Evolutionary conservation across 2,797 vertebrate genomes (phyloP).

Genomic region (Cottoperca gobio): DNA sequence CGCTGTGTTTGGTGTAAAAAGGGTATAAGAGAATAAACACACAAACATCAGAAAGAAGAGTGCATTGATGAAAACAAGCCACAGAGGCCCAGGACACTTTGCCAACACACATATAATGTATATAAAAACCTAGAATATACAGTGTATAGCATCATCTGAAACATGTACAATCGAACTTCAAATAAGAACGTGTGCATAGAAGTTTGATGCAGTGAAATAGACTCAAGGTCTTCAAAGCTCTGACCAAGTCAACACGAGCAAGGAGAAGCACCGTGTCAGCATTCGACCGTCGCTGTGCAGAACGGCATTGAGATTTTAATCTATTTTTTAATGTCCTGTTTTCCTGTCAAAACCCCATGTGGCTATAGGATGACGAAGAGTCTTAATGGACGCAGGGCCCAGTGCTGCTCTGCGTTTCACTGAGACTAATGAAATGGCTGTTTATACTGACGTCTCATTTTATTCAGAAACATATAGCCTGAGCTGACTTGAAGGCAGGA

Average conservation of each 20-base stretch:
- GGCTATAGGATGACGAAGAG: slow-evolving; percentile 8
- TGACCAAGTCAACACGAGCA: background rate
- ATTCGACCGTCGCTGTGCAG: background rate
- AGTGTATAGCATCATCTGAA: too few relatives aligned
- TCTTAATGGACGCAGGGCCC: slow-evolving; percentile 22
- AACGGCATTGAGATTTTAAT: slow-evolving; percentile 20
- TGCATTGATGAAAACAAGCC: too few relatives aligned
- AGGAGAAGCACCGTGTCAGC: background rate
- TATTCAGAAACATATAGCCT: slow-evolving; percentile 45
- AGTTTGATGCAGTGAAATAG: background rate
- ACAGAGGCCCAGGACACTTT: too few relatives aligned
- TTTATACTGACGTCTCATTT: slow-evolving; percentile 52
- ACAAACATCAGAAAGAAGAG: too few relatives aligned
- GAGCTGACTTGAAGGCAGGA: background rate
- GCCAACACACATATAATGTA: too few relatives aligned
- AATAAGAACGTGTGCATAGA: too few relatives aligned
- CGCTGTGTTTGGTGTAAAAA: too few relatives aligned
- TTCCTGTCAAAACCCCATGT: slow-evolving; percentile 31
- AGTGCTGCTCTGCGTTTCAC: slow-evolving; percentile 24
- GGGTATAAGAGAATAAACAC: too few relatives aligned
- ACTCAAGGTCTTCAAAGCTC: background rate
- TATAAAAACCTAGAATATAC: too few relatives aligned
- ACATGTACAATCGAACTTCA: too few relatives aligned
- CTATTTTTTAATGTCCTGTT: slow-evolving; percentile 20
- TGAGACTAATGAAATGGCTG: slow-evolving; percentile 44